Percentiles rank a stretch among this genome's conserved stretches.
phyloP scores from a whole-genome alignment of 1,140 invertebrate genomes.

The Drosophila auraria region DNA sequence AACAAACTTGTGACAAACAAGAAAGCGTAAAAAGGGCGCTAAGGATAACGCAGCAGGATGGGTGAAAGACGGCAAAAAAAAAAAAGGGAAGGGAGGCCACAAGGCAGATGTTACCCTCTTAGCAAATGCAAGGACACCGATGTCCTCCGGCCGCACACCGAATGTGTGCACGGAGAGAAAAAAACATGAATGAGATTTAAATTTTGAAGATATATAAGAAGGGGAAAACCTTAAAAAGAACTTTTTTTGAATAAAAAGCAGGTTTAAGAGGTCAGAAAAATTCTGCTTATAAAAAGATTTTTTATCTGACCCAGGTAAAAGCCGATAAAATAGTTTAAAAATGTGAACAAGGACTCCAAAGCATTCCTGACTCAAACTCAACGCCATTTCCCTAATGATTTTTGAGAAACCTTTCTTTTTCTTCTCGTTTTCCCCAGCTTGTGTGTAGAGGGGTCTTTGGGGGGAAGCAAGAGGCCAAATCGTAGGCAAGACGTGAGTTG shows the following conservation, averaged over 20 bases:
- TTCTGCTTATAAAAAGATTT: too few species aligned
- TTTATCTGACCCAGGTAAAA: too few species aligned
- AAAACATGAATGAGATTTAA: neutral
- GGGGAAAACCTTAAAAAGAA: neutral
- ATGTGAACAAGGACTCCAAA: neutral
- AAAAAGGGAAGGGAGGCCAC: constrained; percentile 10
- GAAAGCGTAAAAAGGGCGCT: constrained; percentile 28
- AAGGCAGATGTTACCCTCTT: constrained; percentile 47
- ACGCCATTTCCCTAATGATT: neutral
- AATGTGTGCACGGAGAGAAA: constrained; percentile 15
- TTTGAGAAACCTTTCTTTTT: neutral
- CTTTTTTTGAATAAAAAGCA: neutral
- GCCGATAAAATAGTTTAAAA: neutral
- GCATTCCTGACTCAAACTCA: too few species aligned
- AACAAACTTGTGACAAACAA: constrained; percentile 23
- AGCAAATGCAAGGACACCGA: constrained; percentile 45
- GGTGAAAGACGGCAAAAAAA: neutral
- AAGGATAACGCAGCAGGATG: constrained; percentile 5
- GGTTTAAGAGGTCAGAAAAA: too few species aligned
- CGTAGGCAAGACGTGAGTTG: constrained; percentile 44
- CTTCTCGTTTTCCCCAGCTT: neutral
- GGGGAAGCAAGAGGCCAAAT: constrained; percentile 24
- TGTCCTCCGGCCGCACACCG: constrained; percentile 26
- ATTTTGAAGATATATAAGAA: neutral
- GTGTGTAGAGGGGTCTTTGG: neutral